Percentiles rank a stretch among this genome's conserved stretches.
These are phyloP conservation scores for Megalops cyprinoides DNA, from an alignment of 2,797 vertebrate species.

Conservation along the genomic window DNA sequence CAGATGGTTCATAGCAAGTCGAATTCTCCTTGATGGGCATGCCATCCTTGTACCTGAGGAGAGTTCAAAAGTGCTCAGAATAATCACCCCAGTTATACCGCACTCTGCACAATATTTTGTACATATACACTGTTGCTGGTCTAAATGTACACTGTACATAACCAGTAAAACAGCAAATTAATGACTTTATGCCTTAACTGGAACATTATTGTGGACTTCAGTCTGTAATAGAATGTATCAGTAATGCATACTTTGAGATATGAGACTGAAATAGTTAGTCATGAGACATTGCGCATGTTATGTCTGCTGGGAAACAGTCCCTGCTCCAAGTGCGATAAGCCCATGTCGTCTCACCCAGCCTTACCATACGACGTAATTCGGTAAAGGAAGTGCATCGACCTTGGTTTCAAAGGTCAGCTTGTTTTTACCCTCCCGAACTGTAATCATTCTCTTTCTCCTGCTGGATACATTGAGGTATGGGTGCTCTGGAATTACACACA, in stretches of 20 bases:
- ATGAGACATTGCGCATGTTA: too few relatives aligned
- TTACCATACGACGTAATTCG: constrained; percentile 76
- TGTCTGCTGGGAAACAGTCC: background rate
- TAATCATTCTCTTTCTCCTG: constrained; percentile 53
- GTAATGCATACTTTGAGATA: background rate
- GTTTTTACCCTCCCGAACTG: constrained; percentile 65
- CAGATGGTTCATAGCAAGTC: constrained; percentile 72
- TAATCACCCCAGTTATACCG: background rate
- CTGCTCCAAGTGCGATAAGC: background rate
- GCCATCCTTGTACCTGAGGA: constrained; percentile 84
- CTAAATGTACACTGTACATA: background rate
- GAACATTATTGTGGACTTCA: constrained; percentile 24
- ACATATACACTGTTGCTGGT: background rate
- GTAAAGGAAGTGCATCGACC: constrained; percentile 78
- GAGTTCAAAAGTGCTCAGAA: constrained; percentile 10
- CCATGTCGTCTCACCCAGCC: constrained; percentile 7
- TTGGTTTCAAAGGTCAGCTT: constrained; percentile 73
- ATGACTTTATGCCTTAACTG: background rate
- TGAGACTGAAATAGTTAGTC: too few relatives aligned
- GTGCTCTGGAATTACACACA: constrained; percentile 73
- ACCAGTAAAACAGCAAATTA: background rate
- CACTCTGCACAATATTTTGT: background rate
- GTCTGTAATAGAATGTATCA: too few relatives aligned
- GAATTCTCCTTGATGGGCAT: constrained; percentile 73
- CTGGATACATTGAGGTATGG: constrained; percentile 76